Evolutionary conservation across 2,888 invertebrate species (phyloP).

Genomic region (Buathra laborator): DNA sequence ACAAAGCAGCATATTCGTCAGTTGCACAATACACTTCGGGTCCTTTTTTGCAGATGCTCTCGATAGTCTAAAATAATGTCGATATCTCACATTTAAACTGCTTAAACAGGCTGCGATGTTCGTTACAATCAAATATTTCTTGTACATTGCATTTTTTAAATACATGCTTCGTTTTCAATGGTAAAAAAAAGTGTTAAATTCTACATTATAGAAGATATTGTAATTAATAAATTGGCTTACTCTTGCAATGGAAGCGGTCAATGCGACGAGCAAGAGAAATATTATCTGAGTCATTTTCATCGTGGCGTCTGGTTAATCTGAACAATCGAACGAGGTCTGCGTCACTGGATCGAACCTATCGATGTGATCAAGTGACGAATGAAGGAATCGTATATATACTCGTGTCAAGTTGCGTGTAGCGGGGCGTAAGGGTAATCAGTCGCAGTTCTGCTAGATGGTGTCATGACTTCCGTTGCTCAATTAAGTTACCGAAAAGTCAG

Average conservation of each 20-base stretch:
- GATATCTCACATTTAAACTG: background rate
- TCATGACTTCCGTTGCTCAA: background rate
- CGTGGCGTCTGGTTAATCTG: constrained; percentile 13
- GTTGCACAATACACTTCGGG: constrained; percentile 40
- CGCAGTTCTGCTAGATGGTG: background rate
- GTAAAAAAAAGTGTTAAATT: too few relatives aligned
- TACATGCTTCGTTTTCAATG: too few relatives aligned
- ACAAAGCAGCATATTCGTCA: constrained; percentile 30
- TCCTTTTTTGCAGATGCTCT: constrained; percentile 20
- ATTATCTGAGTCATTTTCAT: constrained; percentile 49
- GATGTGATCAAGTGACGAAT: background rate
- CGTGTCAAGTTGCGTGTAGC: background rate
- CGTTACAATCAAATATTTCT: too few relatives aligned
- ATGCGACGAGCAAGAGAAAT: constrained; percentile 33
- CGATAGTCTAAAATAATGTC: constrained; percentile 29
- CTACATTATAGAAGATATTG: background rate
- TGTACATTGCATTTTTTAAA: too few relatives aligned
- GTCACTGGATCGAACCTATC: background rate
- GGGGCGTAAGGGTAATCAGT: background rate
- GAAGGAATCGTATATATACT: background rate
- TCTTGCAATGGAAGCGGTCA: constrained; percentile 31
- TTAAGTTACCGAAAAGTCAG: background rate
- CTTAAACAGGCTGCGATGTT: too few relatives aligned
- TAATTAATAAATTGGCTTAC: constrained; percentile 33
- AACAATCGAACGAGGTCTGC: background rate